Percentiles rank a stretch among this genome's conserved stretches.
Conservation (phyloP, 1,140 invertebrate species). For the Phocides pigmalion region DNA sequence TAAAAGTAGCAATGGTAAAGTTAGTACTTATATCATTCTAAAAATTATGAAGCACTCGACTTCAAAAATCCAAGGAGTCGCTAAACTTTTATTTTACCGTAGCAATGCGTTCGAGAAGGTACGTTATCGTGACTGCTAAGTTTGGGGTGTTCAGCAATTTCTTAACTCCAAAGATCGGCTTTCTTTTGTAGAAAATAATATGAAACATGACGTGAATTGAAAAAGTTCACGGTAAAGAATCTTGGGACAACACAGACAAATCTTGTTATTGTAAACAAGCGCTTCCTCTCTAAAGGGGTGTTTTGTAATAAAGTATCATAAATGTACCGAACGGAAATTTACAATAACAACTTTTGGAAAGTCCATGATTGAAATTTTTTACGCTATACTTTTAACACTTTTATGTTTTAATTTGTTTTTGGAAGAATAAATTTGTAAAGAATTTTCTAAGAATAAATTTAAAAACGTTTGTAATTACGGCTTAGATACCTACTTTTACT, state of each 20-base stretch:
- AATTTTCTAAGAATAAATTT: too few species aligned
- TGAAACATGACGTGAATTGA: constrained; percentile 66
- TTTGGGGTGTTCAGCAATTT: constrained; percentile 55
- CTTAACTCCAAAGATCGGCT: constrained; percentile 59
- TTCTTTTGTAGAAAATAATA: constrained; percentile 60
- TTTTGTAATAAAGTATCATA: background rate
- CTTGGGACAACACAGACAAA: constrained; percentile 43
- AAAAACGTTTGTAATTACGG: too few species aligned
- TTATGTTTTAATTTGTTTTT: constrained; percentile 3
- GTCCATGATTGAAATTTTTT: constrained; percentile 1
- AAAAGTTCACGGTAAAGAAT: constrained; percentile 58
- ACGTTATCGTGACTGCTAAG: constrained; percentile 48
- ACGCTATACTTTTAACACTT: background rate
- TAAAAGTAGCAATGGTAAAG: constrained; percentile 13
- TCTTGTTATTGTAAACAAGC: constrained; percentile 45
- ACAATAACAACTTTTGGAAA: constrained; percentile 2
- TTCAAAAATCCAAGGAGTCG: constrained; percentile 43
- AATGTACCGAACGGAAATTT: constrained; percentile 2
- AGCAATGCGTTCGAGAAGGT: constrained; percentile 37
- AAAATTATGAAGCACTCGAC: constrained; percentile 44
- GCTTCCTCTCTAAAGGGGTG: constrained; percentile 9
- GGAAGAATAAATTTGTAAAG: too few species aligned
- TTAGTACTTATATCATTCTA: constrained; percentile 34
- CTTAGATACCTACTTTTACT: too few species aligned
- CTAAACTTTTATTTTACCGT: constrained; percentile 56